These are phyloP conservation scores for Orycteropus afer DNA, from an alignment of 2,113 vertebrate species.

Conservation along the genomic window DNA sequence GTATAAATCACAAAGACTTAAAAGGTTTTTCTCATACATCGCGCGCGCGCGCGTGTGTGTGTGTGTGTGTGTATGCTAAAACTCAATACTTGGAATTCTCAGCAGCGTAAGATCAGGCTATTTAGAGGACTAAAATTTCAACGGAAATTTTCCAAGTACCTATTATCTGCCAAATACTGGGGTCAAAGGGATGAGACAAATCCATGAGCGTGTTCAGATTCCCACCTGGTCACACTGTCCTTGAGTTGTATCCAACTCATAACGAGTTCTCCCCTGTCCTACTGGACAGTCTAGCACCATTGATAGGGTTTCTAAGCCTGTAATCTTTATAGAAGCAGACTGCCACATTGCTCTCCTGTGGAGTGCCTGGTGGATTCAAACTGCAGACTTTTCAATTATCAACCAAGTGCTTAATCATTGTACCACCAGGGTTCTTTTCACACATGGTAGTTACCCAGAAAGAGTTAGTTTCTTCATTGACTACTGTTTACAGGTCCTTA, in stretches of 20 bases:
- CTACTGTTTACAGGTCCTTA: neutral
- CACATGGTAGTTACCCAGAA: neutral
- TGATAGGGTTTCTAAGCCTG: neutral
- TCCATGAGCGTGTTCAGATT: neutral
- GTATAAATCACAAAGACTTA: neutral
- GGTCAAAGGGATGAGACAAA: neutral
- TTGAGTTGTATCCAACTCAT: neutral
- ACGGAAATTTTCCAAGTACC: neutral
- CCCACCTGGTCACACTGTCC: neutral
- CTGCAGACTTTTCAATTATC: neutral
- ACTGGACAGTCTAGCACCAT: neutral
- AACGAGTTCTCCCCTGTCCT: neutral
- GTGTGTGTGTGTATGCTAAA: neutral
- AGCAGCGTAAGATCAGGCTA: neutral
- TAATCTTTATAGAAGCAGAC: neutral
- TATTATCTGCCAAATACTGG: neutral
- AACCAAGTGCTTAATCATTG: neutral
- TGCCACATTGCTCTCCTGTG: neutral
- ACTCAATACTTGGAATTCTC: neutral
- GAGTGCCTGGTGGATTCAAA: neutral
- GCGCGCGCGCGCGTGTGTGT: neutral
- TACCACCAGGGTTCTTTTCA: neutral
- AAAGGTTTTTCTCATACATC: neutral
- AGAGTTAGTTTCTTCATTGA: neutral
- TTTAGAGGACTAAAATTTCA: neutral